These are phyloP conservation scores for Bedellia somnulentella DNA, from an alignment of 2,888 invertebrate genomes.

Conservation along the genomic window DNA sequence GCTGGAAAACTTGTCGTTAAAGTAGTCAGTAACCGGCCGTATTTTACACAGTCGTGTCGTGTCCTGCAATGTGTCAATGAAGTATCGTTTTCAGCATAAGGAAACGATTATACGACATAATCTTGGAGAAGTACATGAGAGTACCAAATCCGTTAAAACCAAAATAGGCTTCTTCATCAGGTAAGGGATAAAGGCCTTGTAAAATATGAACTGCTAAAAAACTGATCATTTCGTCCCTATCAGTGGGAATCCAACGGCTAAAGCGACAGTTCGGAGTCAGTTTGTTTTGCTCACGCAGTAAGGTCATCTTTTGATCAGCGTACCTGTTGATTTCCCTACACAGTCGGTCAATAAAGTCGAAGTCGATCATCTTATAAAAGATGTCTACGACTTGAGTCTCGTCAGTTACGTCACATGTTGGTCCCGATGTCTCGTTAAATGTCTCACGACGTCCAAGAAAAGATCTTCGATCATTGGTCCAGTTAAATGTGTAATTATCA, in stretches of 20 bases:
- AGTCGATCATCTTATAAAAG: slow-evolving; percentile 10
- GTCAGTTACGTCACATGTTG: slow-evolving; percentile 2
- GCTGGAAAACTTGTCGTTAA: slow-evolving; percentile 13
- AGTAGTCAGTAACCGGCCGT: slow-evolving; percentile 11
- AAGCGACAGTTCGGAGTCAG: background rate
- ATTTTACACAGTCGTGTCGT: slow-evolving; percentile 12
- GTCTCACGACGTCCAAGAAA: slow-evolving; percentile 3
- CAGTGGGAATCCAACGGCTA: background rate
- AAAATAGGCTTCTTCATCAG: slow-evolving; percentile 8
- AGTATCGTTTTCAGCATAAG: slow-evolving; percentile 11
- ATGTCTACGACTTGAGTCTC: slow-evolving; percentile 6
- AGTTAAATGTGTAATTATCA: slow-evolving; percentile 10
- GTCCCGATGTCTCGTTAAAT: background rate
- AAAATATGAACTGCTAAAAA: slow-evolving; percentile 12
- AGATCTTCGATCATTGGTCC: slow-evolving; percentile 10
- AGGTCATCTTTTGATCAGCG: slow-evolving; percentile 1
- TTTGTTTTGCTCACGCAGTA: background rate
- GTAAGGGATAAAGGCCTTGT: slow-evolving; percentile 13
- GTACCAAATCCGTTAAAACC: slow-evolving; percentile 7
- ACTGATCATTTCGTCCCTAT: slow-evolving; percentile 9
- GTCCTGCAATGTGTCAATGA: slow-evolving; percentile 1
- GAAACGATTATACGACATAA: slow-evolving; percentile 14
- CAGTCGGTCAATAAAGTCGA: slow-evolving; percentile 11
- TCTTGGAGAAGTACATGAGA: slow-evolving; percentile 8
- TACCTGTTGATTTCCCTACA: slow-evolving; percentile 10